Conservation (phyloP, 2,888 invertebrate species). For the Malachius bipustulatus region DNA sequence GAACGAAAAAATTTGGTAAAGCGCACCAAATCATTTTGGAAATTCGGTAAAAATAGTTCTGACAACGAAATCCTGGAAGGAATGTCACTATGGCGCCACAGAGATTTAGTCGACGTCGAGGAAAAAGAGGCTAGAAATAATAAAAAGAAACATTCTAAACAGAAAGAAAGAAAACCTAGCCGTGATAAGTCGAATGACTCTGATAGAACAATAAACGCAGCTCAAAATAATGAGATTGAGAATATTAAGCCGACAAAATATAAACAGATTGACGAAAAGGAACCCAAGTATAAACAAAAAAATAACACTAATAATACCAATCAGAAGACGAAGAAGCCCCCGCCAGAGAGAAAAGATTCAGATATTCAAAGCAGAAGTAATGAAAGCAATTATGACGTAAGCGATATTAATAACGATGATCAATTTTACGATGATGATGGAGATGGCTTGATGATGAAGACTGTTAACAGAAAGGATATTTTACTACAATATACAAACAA, state of each 20-base stretch:
- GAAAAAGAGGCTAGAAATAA: slow-evolving; percentile 43
- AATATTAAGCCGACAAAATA: slow-evolving; percentile 34
- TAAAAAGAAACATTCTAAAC: slow-evolving; percentile 20
- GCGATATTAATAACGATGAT: slow-evolving; percentile 37
- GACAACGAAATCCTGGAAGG: slow-evolving; percentile 71
- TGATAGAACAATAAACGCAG: slow-evolving; percentile 34
- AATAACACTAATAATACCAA: slow-evolving; percentile 10
- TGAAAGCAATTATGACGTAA: not conserved
- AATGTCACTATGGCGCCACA: slow-evolving; percentile 78
- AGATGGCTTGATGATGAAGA: slow-evolving; percentile 57
- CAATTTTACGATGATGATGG: slow-evolving; percentile 55
- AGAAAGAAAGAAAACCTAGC: slow-evolving; percentile 32
- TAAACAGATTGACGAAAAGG: not conserved
- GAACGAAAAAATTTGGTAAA: slow-evolving; percentile 59
- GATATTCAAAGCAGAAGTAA: slow-evolving; percentile 11
- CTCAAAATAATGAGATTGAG: slow-evolving; percentile 38
- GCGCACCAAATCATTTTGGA: slow-evolving; percentile 77
- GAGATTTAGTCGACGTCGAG: slow-evolving; percentile 63
- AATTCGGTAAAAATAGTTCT: slow-evolving; percentile 57
- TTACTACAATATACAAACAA: slow-evolving; percentile 56
- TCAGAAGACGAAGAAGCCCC: slow-evolving; percentile 20
- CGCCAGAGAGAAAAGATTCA: slow-evolving; percentile 19
- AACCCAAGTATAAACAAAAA: slow-evolving; percentile 7
- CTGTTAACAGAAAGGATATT: slow-evolving; percentile 61
- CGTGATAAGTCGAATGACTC: slow-evolving; percentile 35